Evolutionary conservation across 1,140 invertebrate species (phyloP).

Genomic region (Lucilia sericata): DNA sequence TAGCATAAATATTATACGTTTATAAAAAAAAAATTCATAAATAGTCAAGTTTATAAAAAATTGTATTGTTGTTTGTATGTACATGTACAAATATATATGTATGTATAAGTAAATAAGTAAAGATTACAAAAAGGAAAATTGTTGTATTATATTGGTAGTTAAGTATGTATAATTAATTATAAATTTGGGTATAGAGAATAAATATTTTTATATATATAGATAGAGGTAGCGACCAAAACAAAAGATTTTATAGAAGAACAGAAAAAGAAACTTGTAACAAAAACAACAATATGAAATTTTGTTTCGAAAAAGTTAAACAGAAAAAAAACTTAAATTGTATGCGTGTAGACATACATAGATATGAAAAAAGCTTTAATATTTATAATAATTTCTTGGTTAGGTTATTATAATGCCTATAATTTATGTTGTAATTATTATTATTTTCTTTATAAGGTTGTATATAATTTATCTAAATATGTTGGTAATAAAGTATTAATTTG

Average conservation of each 20-base stretch:
- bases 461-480: conserved; percentile 32
- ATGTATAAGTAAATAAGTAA: neutral
- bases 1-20: conserved; percentile 1
- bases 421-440: neutral
- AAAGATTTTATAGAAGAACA: neutral
- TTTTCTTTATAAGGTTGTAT: conserved; percentile 11
- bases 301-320: neutral
- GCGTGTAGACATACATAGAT: neutral
- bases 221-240: conserved; percentile 13
- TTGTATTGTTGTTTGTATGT: neutral
- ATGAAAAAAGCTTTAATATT: neutral
- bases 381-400: neutral
- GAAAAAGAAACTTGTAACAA: neutral
- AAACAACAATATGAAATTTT: neutral
- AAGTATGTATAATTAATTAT: neutral
- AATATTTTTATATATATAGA: neutral
- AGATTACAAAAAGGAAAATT: neutral
- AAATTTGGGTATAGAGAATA: neutral
- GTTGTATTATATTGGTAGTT: neutral
- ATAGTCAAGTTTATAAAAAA: conserved; percentile 20
- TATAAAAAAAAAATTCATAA: conserved; percentile 5
- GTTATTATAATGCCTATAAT: neutral
- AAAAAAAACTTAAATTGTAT: neutral
- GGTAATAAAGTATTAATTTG: conserved; percentile 24
- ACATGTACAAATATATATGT: neutral